phyloP scores from a whole-genome alignment of 2,888 invertebrate species.

The Nymphalis urticae region DNA sequence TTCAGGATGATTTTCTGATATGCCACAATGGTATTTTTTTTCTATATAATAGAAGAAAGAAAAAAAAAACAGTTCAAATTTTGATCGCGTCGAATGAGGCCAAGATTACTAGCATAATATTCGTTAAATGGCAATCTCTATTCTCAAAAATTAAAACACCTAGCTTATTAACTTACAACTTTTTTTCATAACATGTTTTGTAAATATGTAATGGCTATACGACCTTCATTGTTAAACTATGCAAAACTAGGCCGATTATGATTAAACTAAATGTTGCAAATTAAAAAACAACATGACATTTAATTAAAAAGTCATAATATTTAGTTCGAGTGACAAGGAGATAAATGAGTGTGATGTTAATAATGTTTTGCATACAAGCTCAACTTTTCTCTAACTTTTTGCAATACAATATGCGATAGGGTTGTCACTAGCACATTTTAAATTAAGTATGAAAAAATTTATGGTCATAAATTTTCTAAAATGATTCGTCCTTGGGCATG shows the following conservation, averaged over 20 bases:
- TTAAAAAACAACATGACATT: conserved; percentile 10
- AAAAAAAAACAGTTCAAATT: too few species aligned
- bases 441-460: neutral
- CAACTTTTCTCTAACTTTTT: conserved; percentile 34
- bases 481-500: too few species aligned
- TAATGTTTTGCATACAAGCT: conserved; percentile 37
- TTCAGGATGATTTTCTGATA: neutral
- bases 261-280: conserved; percentile 10
- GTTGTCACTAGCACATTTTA: conserved; percentile 17
- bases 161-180: too few species aligned
- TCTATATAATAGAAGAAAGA: too few species aligned
- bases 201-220: neutral
- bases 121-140: neutral
- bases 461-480: too few species aligned
- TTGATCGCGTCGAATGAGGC: too few species aligned
- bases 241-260: neutral
- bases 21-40: too few species aligned
- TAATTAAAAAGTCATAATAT: conserved; percentile 30
- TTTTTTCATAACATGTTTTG: neutral
- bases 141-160: neutral
- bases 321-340: conserved; percentile 29
- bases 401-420: conserved; percentile 26
- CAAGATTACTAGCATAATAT: too few species aligned
- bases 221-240: neutral
- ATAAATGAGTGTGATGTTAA: conserved; percentile 37